These are phyloP conservation scores for Synanthedon myopaeformis DNA, from an alignment of 2,888 invertebrate genomes.

Conservation along the genomic window DNA sequence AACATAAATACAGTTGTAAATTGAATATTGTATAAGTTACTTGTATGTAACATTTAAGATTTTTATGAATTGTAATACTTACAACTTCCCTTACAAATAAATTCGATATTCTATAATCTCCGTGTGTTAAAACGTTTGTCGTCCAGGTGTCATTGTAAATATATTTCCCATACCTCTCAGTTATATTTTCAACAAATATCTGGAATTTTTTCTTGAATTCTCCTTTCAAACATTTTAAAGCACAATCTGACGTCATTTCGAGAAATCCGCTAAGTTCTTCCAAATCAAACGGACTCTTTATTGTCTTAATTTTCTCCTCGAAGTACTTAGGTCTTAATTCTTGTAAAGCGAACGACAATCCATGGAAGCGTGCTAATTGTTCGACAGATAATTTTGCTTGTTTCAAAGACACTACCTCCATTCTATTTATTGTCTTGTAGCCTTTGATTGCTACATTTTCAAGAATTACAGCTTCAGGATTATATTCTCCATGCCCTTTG, in stretches of 20 bases:
- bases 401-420: conserved; percentile 15
- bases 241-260: conserved; percentile 12
- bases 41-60: too few relatives aligned
- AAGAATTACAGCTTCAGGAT: conserved; percentile 15
- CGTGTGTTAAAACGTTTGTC: conserved; percentile 33
- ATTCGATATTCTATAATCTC: conserved; percentile 44
- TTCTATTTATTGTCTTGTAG: conserved; percentile 15
- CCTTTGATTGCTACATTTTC: conserved; percentile 21
- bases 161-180: conserved; percentile 16
- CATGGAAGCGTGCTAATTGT: conserved; percentile 23
- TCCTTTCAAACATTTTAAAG: conserved; percentile 14
- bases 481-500: conserved; percentile 13
- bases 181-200: conserved; percentile 10
- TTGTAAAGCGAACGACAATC: conserved; percentile 17
- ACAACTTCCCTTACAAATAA: conserved; percentile 32
- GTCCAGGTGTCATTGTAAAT: conserved; percentile 9
- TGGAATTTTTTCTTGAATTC: conserved; percentile 14
- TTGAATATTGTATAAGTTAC: too few relatives aligned
- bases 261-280: conserved; percentile 18
- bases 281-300: conserved; percentile 14
- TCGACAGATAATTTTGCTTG: conserved; percentile 18
- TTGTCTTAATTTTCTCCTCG: conserved; percentile 12
- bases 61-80: conserved; percentile 12
- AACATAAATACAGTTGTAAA: too few relatives aligned
- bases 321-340: conserved; percentile 10